A percentile compares a stretch with the other conserved stretches of the same genome.
Conservation (phyloP, 2,113 vertebrate species). For the Chamaetylas fuelleborni region DNA sequence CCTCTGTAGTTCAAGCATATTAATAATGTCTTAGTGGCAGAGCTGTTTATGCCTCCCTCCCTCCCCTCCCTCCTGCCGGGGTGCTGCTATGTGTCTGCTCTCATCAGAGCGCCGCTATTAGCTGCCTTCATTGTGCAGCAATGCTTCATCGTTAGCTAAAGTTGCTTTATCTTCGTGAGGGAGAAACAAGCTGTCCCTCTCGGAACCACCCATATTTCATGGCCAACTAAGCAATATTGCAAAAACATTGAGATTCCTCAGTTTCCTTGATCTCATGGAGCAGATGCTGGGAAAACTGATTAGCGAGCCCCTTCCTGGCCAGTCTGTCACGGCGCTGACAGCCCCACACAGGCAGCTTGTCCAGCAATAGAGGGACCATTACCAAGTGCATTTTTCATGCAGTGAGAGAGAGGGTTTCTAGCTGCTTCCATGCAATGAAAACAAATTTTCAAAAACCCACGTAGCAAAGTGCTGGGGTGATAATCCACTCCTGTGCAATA, state of each 20-base stretch:
- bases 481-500: neutral
- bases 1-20: slow-evolving; percentile 53
- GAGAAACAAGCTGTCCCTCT: slow-evolving; percentile 29
- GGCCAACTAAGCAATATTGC: slow-evolving; percentile 59
- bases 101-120: slow-evolving; percentile 10
- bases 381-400: slow-evolving; percentile 35
- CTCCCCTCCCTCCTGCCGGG: slow-evolving; percentile 38
- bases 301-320: slow-evolving; percentile 18
- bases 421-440: slow-evolving; percentile 9
- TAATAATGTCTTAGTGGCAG: slow-evolving; percentile 60
- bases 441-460: neutral
- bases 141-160: slow-evolving; percentile 52
- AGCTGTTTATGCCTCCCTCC: slow-evolving; percentile 59
- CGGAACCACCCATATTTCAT: slow-evolving; percentile 57
- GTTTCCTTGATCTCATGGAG: slow-evolving; percentile 14
- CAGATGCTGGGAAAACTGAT: slow-evolving; percentile 56
- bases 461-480: neutral
- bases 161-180: slow-evolving; percentile 51
- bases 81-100: slow-evolving; percentile 18
- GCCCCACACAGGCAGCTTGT: neutral
- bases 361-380: slow-evolving; percentile 34
- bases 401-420: neutral
- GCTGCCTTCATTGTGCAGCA: neutral
- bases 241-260: slow-evolving; percentile 50
- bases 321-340: slow-evolving; percentile 28